Evolutionary conservation across 2,113 vertebrate genomes (phyloP), one percentile per base, ranked within the genome.

Genomic region (Plestiodon gilberti): DNA sequence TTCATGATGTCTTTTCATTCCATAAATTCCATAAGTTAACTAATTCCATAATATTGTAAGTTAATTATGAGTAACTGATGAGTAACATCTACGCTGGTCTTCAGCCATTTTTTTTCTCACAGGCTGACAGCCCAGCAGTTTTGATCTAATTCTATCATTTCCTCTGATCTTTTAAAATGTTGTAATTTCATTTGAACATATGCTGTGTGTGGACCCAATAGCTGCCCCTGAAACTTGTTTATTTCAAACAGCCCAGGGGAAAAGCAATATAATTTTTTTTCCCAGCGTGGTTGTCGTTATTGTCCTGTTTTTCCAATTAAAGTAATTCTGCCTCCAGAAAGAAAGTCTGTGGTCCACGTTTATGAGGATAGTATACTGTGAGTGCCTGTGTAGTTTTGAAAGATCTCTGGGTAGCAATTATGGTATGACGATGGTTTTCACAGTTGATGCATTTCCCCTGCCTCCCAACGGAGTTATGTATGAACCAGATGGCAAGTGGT

Each of bases 401-500:
- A 87, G 62, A 18, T 74, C 17, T 84, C 5, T 30, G 43, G 38
- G 48, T 79, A 77, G 7, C 3, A 0, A 78, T 87, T 82, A 22
- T 20, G 78, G 6, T 15, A 10, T 20, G 3, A 70, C 40, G 87
- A 64, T 70, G 59, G 79, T 91, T 95, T 91, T 86, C 86, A 92
- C 64, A 74, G 90, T 2, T 91, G 86, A 83, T 85, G 59, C 78
- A 79, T 86, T 89, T 92, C 25, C 20, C 57, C 59, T 88, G 59
- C 69, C 93, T 94, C 90, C 81, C 84, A 70, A 84, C 70, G 84
- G 88, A 78, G 89, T 74, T 89, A 80, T 73, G 52, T 84, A 87
- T 28, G 87, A 92, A 89, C 67, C 91, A 88, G 85, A 92, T 92
- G 94, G 88, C 90, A 95, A 94, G 89, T 91, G 87, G 82, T 91